These are phyloP conservation scores for Hylomyscus alleni DNA, from an alignment of 2,797 vertebrate genomes.

Conservation along the genomic window DNA sequence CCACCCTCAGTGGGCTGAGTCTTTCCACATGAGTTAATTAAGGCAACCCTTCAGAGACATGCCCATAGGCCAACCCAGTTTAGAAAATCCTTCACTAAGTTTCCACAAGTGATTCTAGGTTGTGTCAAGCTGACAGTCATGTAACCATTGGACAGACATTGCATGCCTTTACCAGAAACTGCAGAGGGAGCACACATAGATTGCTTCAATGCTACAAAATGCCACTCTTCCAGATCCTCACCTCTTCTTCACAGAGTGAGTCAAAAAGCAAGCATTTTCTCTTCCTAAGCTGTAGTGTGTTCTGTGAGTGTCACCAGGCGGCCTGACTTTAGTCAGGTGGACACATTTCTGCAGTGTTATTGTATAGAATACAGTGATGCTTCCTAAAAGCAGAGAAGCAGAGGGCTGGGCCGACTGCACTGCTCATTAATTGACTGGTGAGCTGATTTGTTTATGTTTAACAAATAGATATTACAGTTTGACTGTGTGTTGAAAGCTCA, in stretches of 20 bases:
- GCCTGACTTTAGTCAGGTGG: background rate
- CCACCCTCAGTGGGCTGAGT: background rate
- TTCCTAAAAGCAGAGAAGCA: slow-evolving; percentile 34
- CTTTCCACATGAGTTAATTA: background rate
- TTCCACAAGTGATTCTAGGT: background rate
- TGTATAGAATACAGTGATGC: background rate
- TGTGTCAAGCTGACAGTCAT: background rate
- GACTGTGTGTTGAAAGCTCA: slow-evolving; percentile 14
- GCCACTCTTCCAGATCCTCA: background rate
- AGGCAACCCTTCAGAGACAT: background rate
- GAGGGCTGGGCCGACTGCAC: background rate
- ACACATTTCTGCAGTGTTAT: background rate
- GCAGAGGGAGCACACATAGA: background rate
- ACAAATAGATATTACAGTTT: slow-evolving; percentile 7
- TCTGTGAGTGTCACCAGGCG: background rate
- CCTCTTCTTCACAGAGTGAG: background rate
- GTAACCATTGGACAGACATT: background rate
- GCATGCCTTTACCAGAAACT: background rate
- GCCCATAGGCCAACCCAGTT: background rate
- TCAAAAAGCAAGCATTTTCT: background rate
- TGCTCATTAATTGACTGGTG: slow-evolving; percentile 35
- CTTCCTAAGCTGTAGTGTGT: background rate
- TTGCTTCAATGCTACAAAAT: background rate
- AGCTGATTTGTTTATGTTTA: slow-evolving; percentile 52
- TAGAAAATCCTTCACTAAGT: background rate